phyloP scores from a whole-genome alignment of 2,888 invertebrate species.

The Anagyrus pseudococci region DNA sequence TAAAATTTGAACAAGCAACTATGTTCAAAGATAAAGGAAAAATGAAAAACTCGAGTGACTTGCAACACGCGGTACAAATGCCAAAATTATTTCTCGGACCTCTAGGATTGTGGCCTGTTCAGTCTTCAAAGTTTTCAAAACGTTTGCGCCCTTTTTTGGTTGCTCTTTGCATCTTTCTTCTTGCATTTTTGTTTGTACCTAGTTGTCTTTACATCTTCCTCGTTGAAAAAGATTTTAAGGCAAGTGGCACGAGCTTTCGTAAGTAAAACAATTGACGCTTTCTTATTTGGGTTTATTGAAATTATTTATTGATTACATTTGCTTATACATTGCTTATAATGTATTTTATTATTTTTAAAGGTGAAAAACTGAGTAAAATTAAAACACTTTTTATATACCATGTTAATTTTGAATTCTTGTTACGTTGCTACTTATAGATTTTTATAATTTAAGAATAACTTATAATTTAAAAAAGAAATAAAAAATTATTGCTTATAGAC shows the following conservation, averaged over 20 bases:
- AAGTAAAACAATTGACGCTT: not conserved
- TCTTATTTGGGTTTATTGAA: not conserved
- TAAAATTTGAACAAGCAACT: no score
- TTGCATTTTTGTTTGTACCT: not conserved
- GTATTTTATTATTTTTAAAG: not conserved
- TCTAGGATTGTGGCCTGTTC: constrained; percentile 24
- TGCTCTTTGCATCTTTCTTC: not conserved
- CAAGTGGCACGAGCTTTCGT: not conserved
- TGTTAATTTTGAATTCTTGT: not conserved
- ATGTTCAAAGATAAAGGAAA: no score
- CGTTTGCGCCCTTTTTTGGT: not conserved
- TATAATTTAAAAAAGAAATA: not conserved
- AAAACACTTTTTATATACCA: not conserved
- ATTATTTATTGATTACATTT: not conserved
- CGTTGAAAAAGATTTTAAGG: constrained; percentile 3
- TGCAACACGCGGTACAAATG: constrained; percentile 5
- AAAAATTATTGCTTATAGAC: not conserved
- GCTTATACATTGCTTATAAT: not conserved
- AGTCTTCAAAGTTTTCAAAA: not conserved
- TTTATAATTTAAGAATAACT: not conserved
- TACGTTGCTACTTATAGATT: not conserved
- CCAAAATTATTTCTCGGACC: not conserved
- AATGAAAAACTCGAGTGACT: not conserved
- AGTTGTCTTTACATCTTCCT: not conserved
- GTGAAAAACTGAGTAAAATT: not conserved